These are phyloP conservation scores for Ophion ventricosus DNA, from an alignment of 2,888 invertebrate genomes.

Conservation along the genomic window DNA sequence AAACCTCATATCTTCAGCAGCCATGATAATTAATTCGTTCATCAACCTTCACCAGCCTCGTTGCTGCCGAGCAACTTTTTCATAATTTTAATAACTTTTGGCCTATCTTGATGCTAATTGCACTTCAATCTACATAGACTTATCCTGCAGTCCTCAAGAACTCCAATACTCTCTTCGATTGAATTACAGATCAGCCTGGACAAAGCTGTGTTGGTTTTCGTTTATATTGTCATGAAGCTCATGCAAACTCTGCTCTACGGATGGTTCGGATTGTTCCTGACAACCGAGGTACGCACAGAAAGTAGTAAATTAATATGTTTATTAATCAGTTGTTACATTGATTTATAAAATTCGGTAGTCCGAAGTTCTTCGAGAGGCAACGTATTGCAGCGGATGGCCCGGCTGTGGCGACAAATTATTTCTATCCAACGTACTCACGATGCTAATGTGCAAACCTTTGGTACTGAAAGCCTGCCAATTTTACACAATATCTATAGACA, in stretches of 20 bases:
- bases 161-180: neutral
- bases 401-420: conserved; percentile 58
- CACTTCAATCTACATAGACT: neutral
- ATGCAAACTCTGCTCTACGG: conserved; percentile 60
- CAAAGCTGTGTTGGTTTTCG: conserved; percentile 40
- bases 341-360: conserved; percentile 64
- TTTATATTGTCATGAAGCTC: conserved; percentile 55
- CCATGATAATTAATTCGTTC: no score
- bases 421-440: conserved; percentile 65
- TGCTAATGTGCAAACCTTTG: conserved; percentile 71
- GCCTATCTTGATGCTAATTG: no score
- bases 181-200: conserved; percentile 22
- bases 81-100: no score
- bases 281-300: conserved; percentile 46
- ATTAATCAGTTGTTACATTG: neutral
- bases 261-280: conserved; percentile 60
- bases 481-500: conserved; percentile 66
- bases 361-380: conserved; percentile 67
- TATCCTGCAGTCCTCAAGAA: neutral
- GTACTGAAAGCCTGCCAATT: conserved; percentile 69
- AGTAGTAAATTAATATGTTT: neutral
- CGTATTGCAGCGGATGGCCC: conserved; percentile 71
- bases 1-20: no score
- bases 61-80: no score
- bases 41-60: no score